Evolutionary conservation across 2,113 vertebrate species (phyloP).

Genomic region (Dolichotis patagonum): DNA sequence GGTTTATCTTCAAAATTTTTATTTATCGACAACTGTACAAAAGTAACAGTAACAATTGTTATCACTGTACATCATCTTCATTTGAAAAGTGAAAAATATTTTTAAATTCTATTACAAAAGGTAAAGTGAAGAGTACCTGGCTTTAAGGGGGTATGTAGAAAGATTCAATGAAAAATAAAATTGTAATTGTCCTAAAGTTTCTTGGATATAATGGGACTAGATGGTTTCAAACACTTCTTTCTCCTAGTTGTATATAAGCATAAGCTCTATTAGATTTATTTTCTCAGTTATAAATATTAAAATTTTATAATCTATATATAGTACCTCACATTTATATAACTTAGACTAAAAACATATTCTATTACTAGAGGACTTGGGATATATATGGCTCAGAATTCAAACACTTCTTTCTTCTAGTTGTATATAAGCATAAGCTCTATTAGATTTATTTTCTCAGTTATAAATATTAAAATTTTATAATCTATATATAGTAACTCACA

Average conservation of each 20-base stretch:
- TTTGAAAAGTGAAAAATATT: slow-evolving; percentile 40
- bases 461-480: not conserved
- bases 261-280: not conserved
- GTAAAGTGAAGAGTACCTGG: not conserved
- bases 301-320: not conserved
- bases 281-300: not conserved
- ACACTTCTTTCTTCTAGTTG: slow-evolving; percentile 24
- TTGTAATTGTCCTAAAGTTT: not conserved
- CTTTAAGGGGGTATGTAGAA: not conserved
- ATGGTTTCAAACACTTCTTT: not conserved
- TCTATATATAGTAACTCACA: not conserved
- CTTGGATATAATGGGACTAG: not conserved
- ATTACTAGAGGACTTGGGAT: not conserved
- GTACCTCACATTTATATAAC: not conserved
- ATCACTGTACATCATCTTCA: not conserved
- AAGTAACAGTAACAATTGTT: slow-evolving; percentile 21
- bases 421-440: not conserved
- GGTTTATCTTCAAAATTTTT: slow-evolving; percentile 36
- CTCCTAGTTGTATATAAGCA: not conserved
- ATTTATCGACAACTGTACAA: slow-evolving; percentile 39
- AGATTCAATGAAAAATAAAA: not conserved
- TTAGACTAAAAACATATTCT: not conserved
- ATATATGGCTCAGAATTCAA: slow-evolving; percentile 8
- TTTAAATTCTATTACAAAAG: slow-evolving; percentile 42
- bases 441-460: not conserved